Evolutionary conservation across 2,888 invertebrate genomes (phyloP).

Genomic region (Choreutis nemorana): DNA sequence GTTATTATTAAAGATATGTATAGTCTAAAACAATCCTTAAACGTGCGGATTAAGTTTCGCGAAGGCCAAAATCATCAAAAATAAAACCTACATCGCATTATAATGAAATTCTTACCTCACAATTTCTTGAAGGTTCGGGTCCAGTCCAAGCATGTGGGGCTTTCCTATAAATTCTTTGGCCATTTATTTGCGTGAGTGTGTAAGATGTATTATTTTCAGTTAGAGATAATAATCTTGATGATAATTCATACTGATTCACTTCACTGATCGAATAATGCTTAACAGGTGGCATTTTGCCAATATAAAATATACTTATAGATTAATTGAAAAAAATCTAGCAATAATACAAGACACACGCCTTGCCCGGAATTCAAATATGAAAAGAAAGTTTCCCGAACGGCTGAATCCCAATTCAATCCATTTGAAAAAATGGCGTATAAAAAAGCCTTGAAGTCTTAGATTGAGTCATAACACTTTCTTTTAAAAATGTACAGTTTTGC

Average conservation of each 20-base stretch:
- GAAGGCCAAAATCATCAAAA: no score
- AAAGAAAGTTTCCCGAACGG: no score
- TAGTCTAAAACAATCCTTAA: no score
- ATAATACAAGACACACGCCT: background rate
- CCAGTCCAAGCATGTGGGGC: slow-evolving; percentile 65
- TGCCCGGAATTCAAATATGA: slow-evolving; percentile 33
- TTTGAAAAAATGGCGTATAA: no score
- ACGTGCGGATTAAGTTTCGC: no score
- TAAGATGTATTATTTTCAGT: slow-evolving; percentile 59
- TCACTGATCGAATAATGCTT: slow-evolving; percentile 60
- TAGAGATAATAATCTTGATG: slow-evolving; percentile 55
- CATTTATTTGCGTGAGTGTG: slow-evolving; percentile 71
- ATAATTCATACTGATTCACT: slow-evolving; percentile 63
- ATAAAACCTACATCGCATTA: no score
- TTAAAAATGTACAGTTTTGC: no score
- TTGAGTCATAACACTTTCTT: no score
- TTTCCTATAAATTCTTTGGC: slow-evolving; percentile 71
- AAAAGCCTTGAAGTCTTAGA: no score
- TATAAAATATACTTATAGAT: no score
- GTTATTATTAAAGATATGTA: no score
- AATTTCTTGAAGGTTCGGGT: slow-evolving; percentile 65
- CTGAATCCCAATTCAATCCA: no score
- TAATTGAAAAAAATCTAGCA: slow-evolving; percentile 26
- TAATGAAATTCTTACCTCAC: slow-evolving; percentile 73
- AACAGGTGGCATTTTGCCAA: slow-evolving; percentile 51